Evolutionary conservation across 1,140 invertebrate species (phyloP).

Genomic region (Danaus plexippus): DNA sequence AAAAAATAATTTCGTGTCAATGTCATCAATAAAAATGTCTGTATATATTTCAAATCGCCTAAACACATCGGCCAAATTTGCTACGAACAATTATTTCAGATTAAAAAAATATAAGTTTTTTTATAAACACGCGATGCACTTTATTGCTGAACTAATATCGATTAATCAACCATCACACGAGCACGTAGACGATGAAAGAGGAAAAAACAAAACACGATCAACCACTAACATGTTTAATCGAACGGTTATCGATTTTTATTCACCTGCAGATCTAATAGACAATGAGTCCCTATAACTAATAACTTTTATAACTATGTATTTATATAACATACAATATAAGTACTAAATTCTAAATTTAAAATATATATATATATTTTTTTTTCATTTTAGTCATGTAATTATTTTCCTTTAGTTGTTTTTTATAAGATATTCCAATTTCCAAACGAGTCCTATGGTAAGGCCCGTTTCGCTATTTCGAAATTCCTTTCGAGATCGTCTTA

Average conservation of each 20-base stretch:
- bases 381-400: no score
- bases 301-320: neutral
- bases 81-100: no score
- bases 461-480: neutral
- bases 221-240: constrained; percentile 19
- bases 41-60: no score
- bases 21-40: no score
- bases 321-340: neutral
- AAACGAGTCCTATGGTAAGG: no score
- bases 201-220: constrained; percentile 23
- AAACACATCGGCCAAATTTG: no score
- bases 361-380: neutral
- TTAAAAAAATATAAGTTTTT: constrained; percentile 1
- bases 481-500: constrained; percentile 6
- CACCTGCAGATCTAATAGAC: constrained; percentile 3
- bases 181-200: constrained; percentile 30
- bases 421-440: no score
- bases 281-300: constrained; percentile 3
- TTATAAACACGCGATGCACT: constrained; percentile 22
- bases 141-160: constrained; percentile 39
- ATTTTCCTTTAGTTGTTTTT: no score
- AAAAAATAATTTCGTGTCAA: no score
- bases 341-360: neutral
- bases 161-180: constrained; percentile 49
- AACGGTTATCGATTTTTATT: constrained; percentile 29